Percentiles rank a stretch among this genome's conserved stretches.
Evolutionary conservation across 2,797 vertebrate species (phyloP).

Genomic region (Uromys caudimaculatus): DNA sequence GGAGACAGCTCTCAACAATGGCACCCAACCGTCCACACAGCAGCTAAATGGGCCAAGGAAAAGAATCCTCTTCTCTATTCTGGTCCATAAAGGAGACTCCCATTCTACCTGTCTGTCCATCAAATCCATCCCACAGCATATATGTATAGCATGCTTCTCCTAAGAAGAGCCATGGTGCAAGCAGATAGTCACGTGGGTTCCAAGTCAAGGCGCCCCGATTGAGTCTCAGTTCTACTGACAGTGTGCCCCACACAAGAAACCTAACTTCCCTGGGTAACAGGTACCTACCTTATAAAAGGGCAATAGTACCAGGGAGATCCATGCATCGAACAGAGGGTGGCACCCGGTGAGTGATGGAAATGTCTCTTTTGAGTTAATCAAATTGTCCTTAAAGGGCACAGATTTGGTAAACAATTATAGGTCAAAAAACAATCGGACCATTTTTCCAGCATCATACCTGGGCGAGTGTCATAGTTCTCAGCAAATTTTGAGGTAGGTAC

Average conservation of each 20-base stretch:
- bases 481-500: background rate
- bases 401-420: background rate
- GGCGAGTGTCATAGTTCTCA: background rate
- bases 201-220: background rate
- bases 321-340: background rate
- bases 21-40: background rate
- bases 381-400: background rate
- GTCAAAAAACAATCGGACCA: background rate
- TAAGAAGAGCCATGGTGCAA: background rate
- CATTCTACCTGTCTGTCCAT: background rate
- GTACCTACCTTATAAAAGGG: background rate
- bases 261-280: conserved; percentile 1
- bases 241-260: background rate
- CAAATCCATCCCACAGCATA: background rate
- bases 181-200: background rate
- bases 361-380: background rate
- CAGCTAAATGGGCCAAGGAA: background rate
- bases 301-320: background rate
- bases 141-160: background rate
- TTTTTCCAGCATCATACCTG: background rate
- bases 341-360: background rate
- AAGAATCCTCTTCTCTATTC: background rate
- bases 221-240: background rate
- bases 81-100: background rate
- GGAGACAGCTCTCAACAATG: background rate